A percentile compares a stretch with the other conserved stretches of the same genome.
phyloP scores from a whole-genome alignment of 2,113 vertebrate genomes.

The Crotalus helleri region DNA sequence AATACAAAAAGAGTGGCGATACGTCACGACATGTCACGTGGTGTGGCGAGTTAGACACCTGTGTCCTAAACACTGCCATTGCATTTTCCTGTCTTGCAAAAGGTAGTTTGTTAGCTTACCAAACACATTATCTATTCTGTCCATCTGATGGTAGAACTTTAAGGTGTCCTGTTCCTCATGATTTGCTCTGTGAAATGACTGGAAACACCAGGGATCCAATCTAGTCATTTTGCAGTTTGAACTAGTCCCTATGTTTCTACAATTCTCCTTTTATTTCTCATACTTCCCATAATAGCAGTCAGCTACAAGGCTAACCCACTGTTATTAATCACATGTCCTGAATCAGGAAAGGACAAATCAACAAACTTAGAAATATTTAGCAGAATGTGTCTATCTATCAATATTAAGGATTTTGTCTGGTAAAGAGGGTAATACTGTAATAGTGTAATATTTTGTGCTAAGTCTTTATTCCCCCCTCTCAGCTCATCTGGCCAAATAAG shows the following conservation, averaged over 20 bases:
- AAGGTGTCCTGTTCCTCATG: not conserved
- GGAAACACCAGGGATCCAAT: not conserved
- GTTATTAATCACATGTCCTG: not conserved
- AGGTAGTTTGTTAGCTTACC: not conserved
- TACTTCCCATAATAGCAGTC: not conserved
- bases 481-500: not conserved
- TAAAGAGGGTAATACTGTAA: constrained; percentile 8
- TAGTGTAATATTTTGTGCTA: not conserved
- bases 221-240: not conserved
- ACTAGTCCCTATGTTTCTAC: not conserved
- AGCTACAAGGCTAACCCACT: not conserved
- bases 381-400: constrained; percentile 9
- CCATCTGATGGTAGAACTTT: not conserved
- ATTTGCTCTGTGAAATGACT: not conserved
- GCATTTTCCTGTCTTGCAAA: not conserved
- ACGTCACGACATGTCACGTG: too few relatives aligned
- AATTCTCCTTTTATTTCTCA: not conserved
- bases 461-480: not conserved
- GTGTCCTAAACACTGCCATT: not conserved
- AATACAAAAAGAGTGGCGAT: too few relatives aligned
- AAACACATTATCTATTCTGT: not conserved
- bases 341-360: not conserved
- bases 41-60: too few relatives aligned
- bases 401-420: not conserved
- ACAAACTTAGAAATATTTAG: not conserved